Evolutionary conservation across 2,797 vertebrate species (phyloP).

Genomic region (Adelosebastes latens): DNA sequence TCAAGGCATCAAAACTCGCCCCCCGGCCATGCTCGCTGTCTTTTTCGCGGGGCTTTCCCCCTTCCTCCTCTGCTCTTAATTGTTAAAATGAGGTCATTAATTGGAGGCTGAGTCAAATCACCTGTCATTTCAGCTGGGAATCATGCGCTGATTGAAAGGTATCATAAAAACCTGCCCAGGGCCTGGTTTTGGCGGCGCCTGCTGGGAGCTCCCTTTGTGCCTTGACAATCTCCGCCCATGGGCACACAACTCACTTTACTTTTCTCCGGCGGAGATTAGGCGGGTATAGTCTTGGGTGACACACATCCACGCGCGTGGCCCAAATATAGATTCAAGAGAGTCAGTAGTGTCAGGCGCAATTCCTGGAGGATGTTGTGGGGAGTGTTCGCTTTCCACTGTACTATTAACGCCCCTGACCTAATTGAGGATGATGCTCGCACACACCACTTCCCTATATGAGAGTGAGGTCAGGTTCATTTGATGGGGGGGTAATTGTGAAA

Average conservation of each 20-base stretch:
- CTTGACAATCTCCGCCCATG: constrained; percentile 73
- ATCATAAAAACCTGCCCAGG: constrained; percentile 82
- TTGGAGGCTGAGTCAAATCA: constrained; percentile 83
- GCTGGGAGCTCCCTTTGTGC: constrained; percentile 77
- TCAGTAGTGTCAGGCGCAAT: constrained; percentile 78
- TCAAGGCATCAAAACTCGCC: constrained; percentile 33
- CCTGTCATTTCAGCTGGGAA: constrained; percentile 84
- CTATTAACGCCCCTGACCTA: constrained; percentile 82
- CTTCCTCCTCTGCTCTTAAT: constrained; percentile 80
- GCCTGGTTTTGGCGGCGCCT: constrained; percentile 67
- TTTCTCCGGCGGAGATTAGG: constrained; percentile 60
- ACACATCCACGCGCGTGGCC: constrained; percentile 81
- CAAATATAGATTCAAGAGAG: constrained; percentile 82
- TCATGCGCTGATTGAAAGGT: constrained; percentile 83
- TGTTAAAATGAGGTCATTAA: constrained; percentile 86
- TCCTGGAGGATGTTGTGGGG: constrained; percentile 79
- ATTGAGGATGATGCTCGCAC: constrained; percentile 76
- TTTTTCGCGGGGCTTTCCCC: constrained; percentile 59
- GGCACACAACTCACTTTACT: constrained; percentile 74
- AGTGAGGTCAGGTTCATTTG: constrained; percentile 80
- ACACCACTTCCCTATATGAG: constrained; percentile 55
- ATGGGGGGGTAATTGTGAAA: constrained; percentile 79
- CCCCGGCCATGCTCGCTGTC: constrained; percentile 22
- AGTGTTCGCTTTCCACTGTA: constrained; percentile 71
- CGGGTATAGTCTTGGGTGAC: constrained; percentile 75